Evolutionary conservation across 2,113 vertebrate genomes (phyloP).

Genomic region (Trematocara unimaculatum): DNA sequence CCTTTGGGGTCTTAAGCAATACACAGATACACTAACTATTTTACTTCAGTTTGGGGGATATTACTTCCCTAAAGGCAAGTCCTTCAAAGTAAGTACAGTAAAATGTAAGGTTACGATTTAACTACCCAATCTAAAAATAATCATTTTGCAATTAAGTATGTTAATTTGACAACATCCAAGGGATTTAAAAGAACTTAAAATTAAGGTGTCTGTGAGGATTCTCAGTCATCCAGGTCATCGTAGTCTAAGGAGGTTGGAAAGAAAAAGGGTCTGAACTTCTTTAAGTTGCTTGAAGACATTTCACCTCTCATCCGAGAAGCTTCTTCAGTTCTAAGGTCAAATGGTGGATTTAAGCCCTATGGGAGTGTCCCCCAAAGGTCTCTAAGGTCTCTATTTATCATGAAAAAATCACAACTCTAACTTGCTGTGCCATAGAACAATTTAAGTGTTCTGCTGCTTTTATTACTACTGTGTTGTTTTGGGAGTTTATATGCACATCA

Average conservation of each 20-base stretch:
- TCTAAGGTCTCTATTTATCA: no score
- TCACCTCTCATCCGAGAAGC: fast-evolving
- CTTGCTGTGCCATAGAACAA: no score
- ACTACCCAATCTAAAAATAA: neutral
- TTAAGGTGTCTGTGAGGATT: neutral
- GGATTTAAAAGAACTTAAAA: neutral
- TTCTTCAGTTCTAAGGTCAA: neutral
- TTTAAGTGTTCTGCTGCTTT: no score
- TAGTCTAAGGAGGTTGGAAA: neutral
- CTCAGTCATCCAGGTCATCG: neutral
- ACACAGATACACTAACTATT: neutral
- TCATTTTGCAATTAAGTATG: neutral
- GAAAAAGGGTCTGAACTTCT: fast-evolving
- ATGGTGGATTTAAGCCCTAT: neutral
- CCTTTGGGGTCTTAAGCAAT: neutral
- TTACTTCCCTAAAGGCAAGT: neutral
- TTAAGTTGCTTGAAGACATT: neutral
- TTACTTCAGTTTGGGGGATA: neutral
- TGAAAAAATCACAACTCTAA: no score
- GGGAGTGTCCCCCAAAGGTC: no score
- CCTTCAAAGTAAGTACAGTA: neutral
- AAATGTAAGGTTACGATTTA: neutral
- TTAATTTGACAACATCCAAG: neutral
- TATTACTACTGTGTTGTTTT: no score
- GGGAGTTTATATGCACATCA: no score